These are phyloP conservation scores for Aphelenchoides fujianensis DNA, from an alignment of 1,140 invertebrate genomes.

Conservation along the genomic window DNA sequence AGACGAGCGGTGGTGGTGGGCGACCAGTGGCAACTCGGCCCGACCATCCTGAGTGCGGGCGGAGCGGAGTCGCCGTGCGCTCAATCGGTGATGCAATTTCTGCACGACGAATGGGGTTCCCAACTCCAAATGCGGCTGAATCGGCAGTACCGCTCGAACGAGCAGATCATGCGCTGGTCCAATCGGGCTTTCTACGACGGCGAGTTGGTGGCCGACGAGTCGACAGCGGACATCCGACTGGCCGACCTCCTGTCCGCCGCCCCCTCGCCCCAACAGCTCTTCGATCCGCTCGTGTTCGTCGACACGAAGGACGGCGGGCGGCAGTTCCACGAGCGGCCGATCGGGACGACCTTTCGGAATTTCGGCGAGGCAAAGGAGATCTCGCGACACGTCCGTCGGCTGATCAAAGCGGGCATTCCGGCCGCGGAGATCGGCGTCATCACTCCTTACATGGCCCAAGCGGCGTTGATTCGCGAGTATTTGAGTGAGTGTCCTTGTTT, in stretches of 20 bases:
- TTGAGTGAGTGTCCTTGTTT: too few species aligned
- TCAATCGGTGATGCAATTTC: slow-evolving; percentile 21
- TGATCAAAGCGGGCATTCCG: slow-evolving; percentile 6
- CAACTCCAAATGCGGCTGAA: slow-evolving; percentile 1
- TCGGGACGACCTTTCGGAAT: slow-evolving; percentile 11
- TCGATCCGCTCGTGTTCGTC: slow-evolving; percentile 24
- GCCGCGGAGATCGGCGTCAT: slow-evolving; percentile 25
- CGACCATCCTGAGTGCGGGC: too few species aligned
- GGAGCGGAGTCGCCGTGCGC: too few species aligned
- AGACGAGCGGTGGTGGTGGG: slow-evolving; percentile 25
- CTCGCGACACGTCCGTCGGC: slow-evolving; percentile 7
- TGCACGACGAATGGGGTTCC: slow-evolving; percentile 6
- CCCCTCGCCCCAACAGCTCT: too few species aligned
- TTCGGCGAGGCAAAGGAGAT: slow-evolving; percentile 22
- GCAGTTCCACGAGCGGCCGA: neutral
- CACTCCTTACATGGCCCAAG: slow-evolving; percentile 30
- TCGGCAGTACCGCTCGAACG: slow-evolving; percentile 37
- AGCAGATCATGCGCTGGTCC: slow-evolving; percentile 35
- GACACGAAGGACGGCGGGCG: slow-evolving; percentile 14
- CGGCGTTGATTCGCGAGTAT: slow-evolving; percentile 11
- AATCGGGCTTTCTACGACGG: slow-evolving; percentile 24
- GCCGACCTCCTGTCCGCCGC: neutral
- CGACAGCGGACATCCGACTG: slow-evolving; percentile 10
- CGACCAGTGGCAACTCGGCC: slow-evolving; percentile 30
- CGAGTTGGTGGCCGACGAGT: slow-evolving; percentile 14